Evolutionary conservation across 2,797 vertebrate genomes (phyloP).

Genomic region (Monodelphis domestica): DNA sequence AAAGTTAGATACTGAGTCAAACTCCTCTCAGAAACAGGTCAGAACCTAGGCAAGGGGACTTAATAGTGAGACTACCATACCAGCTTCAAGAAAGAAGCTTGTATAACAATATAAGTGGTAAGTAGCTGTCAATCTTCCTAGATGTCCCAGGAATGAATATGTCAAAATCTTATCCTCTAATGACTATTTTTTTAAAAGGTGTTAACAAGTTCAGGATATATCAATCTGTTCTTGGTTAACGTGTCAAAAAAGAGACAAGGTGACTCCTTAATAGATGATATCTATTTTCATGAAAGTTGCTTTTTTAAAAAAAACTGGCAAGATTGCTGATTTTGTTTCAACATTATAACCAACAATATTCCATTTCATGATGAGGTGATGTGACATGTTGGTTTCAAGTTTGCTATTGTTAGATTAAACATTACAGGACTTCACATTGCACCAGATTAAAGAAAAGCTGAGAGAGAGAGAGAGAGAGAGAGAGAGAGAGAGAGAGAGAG

Average conservation of each 20-base stretch:
- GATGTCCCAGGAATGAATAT: neutral
- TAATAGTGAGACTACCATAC: neutral
- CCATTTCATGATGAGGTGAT: neutral
- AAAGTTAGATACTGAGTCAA: neutral
- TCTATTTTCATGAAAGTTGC: neutral
- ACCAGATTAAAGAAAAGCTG: neutral
- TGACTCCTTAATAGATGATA: neutral
- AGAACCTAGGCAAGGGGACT: neutral
- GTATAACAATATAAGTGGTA: neutral
- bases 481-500: neutral
- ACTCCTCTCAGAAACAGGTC: neutral
- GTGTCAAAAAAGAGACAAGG: neutral
- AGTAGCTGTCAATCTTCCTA: neutral
- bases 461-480: neutral
- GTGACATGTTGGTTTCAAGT: neutral
- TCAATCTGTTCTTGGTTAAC: neutral
- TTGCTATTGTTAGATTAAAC: neutral
- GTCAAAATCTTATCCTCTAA: neutral
- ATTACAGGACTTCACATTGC: neutral
- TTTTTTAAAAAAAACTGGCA: neutral
- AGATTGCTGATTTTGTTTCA: neutral
- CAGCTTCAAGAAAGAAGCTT: neutral
- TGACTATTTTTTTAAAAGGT: neutral
- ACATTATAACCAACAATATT: neutral
- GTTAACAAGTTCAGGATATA: neutral